Base-by-base conservation (phyloP, 2,888 invertebrate species). In the Leptinotarsa peninsularis region DNA sequence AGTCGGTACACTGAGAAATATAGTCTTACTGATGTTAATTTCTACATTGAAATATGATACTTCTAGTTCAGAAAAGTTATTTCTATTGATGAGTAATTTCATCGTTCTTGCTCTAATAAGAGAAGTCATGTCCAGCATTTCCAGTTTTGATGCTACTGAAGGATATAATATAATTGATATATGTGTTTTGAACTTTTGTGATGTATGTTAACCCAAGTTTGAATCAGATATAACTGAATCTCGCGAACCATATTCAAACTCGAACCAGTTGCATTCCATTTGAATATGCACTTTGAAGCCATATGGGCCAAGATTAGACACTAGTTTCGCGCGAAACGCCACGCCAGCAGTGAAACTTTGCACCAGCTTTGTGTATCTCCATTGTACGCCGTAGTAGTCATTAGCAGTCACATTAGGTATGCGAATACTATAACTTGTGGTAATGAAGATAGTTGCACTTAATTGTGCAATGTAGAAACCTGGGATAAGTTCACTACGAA, bases 381-480 rank as follows among this genome's bases (percentile, higher is more conserved):
- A 58, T 58, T 33, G 43, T 70, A 49, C 54, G 63, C 43, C 43
- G 33, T 63, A 63, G n/a, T 63, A 63, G 63, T 63, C 77, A 77
- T 75, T 74, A 77, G 77, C 71, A 77, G 74, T 77, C 74, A 70
- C 75, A 75, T 77, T 71, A 77, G 71, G 72, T 74, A 75, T 73
- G 72, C 66, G 68, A 73, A 77, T 73, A 77, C 74, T 75, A 77
- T 77, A 77, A 75, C 73, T 74, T 68, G 49, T 60, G 56, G 71
- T 77, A 75, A 77, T 73, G 75, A 75, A 75, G 75, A 70, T 77
- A 75, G 75, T 77, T 73, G 77, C 73, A 75, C 75, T 75, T 77
- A 74, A 77, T 77, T 77, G 77, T 71, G 71, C 73, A 66, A 71
- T 60, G 75, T 67, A 54, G 71, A 68, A 63, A 60, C 67, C 73